Conservation (phyloP, 2,888 invertebrate species). For the Ditula angustiorana region DNA sequence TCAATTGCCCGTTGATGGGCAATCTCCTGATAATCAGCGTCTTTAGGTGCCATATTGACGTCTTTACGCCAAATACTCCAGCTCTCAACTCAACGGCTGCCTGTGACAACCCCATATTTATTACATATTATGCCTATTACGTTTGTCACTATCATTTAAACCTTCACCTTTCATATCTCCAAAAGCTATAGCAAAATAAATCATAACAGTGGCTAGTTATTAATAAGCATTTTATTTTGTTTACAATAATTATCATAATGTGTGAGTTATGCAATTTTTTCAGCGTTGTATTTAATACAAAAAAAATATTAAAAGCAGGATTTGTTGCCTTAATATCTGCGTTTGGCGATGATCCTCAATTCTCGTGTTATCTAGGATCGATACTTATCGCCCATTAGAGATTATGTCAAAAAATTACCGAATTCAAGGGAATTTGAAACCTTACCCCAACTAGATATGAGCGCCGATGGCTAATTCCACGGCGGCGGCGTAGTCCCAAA, state of each 20-base stretch:
- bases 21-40: constrained; percentile 58
- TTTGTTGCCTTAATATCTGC: no score
- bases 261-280: neutral
- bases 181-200: neutral
- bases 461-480: no score
- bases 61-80: constrained; percentile 16
- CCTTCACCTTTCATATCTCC: constrained; percentile 21
- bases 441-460: no score
- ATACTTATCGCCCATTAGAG: no score
- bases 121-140: neutral
- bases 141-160: neutral
- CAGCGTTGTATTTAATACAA: no score
- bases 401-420: no score
- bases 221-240: neutral
- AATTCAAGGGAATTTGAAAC: no score
- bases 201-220: neutral
- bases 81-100: neutral
- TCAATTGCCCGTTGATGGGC: constrained; percentile 61
- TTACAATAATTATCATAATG: neutral
- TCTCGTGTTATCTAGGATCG: no score
- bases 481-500: no score
- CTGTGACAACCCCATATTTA: neutral
- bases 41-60: constrained; percentile 60
- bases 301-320: no score
- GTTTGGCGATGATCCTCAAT: no score